Evolutionary conservation across 2,797 vertebrate genomes (phyloP).

Genomic region (Chiloscyllium punctatum): DNA sequence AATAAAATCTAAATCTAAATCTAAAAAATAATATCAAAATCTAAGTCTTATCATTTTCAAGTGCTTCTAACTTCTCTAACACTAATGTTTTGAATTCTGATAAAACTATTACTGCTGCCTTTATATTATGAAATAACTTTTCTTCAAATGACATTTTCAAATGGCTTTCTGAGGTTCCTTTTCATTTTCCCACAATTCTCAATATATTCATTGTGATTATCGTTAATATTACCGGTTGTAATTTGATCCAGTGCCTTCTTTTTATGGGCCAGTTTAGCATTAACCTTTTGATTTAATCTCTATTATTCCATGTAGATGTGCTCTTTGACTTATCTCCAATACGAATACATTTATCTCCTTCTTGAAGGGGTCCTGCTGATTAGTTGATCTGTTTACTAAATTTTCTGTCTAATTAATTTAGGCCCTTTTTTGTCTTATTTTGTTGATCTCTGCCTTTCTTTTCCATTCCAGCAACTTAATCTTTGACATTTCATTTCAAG

Average conservation of each 20-base stretch:
- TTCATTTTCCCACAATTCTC: not conserved
- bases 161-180: not conserved
- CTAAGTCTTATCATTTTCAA: too few species aligned
- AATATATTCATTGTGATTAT: not conserved
- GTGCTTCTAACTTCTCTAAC: not conserved
- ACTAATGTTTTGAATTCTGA: not conserved
- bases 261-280: not conserved
- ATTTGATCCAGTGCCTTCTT: not conserved
- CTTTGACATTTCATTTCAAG: not conserved
- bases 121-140: not conserved
- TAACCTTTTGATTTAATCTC: not conserved
- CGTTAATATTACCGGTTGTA: not conserved
- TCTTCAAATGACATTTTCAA: not conserved
- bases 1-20: too few species aligned
- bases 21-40: too few species aligned
- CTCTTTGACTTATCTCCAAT: not conserved
- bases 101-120: not conserved
- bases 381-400: not conserved
- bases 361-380: not conserved
- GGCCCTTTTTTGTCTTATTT: not conserved
- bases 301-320: not conserved
- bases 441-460: not conserved
- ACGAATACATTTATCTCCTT: not conserved
- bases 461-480: not conserved
- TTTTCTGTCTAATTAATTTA: not conserved